Percentiles rank a stretch among this genome's conserved stretches.
Conservation (phyloP, 2,888 invertebrate genomes). For the Hipparchia sbordonii region DNA sequence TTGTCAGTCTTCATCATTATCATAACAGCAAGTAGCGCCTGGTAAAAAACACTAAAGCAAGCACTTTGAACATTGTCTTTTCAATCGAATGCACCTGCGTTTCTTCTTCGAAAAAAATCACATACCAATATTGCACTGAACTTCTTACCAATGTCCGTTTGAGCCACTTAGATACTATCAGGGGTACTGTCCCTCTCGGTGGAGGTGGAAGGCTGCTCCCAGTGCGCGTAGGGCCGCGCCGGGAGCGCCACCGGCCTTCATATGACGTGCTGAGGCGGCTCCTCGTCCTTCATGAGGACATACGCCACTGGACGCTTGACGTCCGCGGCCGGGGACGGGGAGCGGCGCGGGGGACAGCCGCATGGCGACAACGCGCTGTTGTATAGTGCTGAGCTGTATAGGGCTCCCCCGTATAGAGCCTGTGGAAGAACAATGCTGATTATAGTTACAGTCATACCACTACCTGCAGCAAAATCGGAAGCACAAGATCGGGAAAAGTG, state of each 20-base stretch:
- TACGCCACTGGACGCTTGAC: slow-evolving; percentile 83
- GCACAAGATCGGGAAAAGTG: no score
- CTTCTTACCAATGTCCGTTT: slow-evolving; percentile 12
- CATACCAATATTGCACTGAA: slow-evolving; percentile 16
- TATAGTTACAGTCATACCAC: no score
- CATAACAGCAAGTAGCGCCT: neutral
- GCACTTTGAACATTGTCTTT: no score
- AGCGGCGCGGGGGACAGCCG: slow-evolving; percentile 73
- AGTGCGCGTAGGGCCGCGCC: slow-evolving; percentile 83
- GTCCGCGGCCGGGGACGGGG: slow-evolving; percentile 73
- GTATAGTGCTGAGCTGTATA: slow-evolving; percentile 76
- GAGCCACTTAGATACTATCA: slow-evolving; percentile 63
- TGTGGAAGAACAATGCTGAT: slow-evolving; percentile 40
- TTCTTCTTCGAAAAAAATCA: neutral
- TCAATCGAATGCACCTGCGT: neutral
- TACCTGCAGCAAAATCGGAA: no score
- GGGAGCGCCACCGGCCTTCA: slow-evolving; percentile 94
- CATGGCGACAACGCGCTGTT: slow-evolving; percentile 74
- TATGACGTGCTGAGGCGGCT: slow-evolving; percentile 87
- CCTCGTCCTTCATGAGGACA: slow-evolving; percentile 85
- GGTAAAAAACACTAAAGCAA: no score
- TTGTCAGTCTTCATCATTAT: slow-evolving; percentile 6
- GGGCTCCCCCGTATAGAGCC: slow-evolving; percentile 76
- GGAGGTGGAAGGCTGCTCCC: slow-evolving; percentile 78
- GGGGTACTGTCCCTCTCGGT: slow-evolving; percentile 72